phyloP scores from a whole-genome alignment of 2,113 vertebrate species.

The Chloropsis cyanopogon region DNA sequence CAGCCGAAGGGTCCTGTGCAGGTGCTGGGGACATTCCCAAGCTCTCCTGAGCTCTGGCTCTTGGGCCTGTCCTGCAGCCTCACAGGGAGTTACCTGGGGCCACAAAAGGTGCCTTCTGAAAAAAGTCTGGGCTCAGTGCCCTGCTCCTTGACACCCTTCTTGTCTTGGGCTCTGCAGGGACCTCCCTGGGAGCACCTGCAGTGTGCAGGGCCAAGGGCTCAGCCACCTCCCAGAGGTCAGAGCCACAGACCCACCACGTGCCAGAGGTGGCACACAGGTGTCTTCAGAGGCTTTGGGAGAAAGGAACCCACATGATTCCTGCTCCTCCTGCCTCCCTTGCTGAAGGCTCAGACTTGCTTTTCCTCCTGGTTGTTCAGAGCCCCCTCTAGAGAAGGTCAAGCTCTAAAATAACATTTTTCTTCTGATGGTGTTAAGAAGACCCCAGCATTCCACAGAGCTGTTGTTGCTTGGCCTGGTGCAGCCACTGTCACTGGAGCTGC shows the following conservation, averaged over 20 bases:
- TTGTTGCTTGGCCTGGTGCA: neutral
- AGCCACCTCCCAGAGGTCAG: fast-evolving
- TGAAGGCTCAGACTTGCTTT: neutral
- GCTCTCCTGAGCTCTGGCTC: neutral
- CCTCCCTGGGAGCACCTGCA: neutral
- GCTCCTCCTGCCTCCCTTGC: neutral
- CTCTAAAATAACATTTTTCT: neutral
- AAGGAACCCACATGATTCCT: neutral
- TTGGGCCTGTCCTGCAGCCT: neutral
- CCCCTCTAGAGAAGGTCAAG: neutral
- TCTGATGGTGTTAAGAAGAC: neutral
- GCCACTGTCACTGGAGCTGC: neutral
- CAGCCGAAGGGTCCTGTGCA: fast-evolving
- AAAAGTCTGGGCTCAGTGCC: fast-evolving
- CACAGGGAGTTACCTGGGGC: fast-evolving
- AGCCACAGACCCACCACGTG: fast-evolving
- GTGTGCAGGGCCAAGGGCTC: neutral
- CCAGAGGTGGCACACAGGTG: fast-evolving
- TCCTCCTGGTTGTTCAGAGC: neutral
- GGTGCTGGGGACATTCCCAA: neutral
- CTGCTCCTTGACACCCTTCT: fast-evolving
- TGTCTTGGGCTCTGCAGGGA: neutral
- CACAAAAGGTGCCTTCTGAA: neutral
- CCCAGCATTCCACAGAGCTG: neutral
- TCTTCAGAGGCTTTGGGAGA: neutral